phyloP scores from a whole-genome alignment of 2,888 invertebrate species.

The Thereva nobilitata region DNA sequence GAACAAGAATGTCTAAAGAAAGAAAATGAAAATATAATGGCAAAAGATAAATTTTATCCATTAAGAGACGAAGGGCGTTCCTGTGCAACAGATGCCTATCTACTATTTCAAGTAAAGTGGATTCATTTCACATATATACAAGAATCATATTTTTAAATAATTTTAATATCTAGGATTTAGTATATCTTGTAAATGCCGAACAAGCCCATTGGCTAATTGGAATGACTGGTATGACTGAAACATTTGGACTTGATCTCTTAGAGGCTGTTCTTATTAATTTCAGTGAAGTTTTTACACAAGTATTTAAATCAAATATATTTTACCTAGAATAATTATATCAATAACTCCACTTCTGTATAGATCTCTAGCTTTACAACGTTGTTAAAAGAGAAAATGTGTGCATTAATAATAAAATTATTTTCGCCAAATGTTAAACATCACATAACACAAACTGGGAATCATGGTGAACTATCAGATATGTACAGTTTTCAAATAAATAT shows the following conservation, averaged over 20 bases:
- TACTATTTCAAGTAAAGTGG: slow-evolving; percentile 80
- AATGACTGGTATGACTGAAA: slow-evolving; percentile 95
- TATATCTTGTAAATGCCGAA: slow-evolving; percentile 95
- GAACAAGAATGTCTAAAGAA: slow-evolving; percentile 63
- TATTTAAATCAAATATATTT: slow-evolving; percentile 51
- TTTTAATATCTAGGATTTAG: slow-evolving; percentile 74
- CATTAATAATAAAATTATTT: slow-evolving; percentile 96
- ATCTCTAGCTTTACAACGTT: slow-evolving; percentile 93
- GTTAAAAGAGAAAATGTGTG: slow-evolving; percentile 95
- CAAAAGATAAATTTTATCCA: slow-evolving; percentile 41
- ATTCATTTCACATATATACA: slow-evolving; percentile 21
- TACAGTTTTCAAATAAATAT: slow-evolving; percentile 97
- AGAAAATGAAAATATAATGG: slow-evolving; percentile 45
- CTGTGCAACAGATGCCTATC: slow-evolving; percentile 91
- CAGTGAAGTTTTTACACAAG: slow-evolving; percentile 82
- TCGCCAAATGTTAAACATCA: slow-evolving; percentile 98
- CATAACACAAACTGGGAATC: slow-evolving; percentile 52
- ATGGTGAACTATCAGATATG: slow-evolving; percentile 73
- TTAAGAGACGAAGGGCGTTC: slow-evolving; percentile 69
- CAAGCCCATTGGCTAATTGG: slow-evolving; percentile 94
- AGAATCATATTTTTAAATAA: slow-evolving; percentile 38
- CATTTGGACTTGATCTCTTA: slow-evolving; percentile 92
- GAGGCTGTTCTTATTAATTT: slow-evolving; percentile 91
- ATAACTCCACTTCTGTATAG: slow-evolving; percentile 60
- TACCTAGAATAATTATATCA: neutral